These are phyloP conservation scores for Ictalurus punctatus DNA, from an alignment of 2,113 vertebrate genomes.

Conservation along the genomic window DNA sequence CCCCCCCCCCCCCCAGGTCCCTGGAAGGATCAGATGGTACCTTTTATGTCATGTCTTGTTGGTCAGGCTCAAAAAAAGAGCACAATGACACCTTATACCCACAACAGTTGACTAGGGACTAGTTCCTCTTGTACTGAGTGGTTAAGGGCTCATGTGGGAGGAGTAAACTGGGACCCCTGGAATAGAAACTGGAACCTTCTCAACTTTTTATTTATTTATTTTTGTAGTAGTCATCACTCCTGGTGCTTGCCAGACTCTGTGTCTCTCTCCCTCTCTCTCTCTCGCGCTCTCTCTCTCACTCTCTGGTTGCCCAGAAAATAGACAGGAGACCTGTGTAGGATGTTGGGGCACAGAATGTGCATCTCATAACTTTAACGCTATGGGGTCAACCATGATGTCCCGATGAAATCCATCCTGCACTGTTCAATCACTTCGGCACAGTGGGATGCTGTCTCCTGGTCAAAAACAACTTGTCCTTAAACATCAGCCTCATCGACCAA, in stretches of 20 bases:
- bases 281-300: neutral
- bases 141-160: neutral
- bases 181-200: constrained; percentile 19
- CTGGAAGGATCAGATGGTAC: constrained; percentile 40
- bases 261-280: constrained; percentile 44
- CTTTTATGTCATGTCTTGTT: constrained; percentile 34
- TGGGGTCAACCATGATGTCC: neutral
- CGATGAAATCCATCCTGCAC: neutral
- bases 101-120: constrained; percentile 9
- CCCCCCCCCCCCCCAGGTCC: neutral
- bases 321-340: neutral
- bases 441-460: neutral
- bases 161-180: neutral
- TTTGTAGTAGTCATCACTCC: constrained; percentile 1
- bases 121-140: neutral
- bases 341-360: neutral
- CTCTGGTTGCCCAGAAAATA: constrained; percentile 50
- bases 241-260: constrained; percentile 54
- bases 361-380: neutral
- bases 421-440: neutral
- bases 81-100: constrained; percentile 22
- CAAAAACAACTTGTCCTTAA: neutral
- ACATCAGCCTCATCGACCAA: neutral
- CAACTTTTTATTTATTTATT: neutral
- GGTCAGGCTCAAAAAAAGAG: constrained; percentile 11